These are phyloP conservation scores for Hecatera dysodea DNA, from an alignment of 2,888 invertebrate genomes.

Conservation along the genomic window DNA sequence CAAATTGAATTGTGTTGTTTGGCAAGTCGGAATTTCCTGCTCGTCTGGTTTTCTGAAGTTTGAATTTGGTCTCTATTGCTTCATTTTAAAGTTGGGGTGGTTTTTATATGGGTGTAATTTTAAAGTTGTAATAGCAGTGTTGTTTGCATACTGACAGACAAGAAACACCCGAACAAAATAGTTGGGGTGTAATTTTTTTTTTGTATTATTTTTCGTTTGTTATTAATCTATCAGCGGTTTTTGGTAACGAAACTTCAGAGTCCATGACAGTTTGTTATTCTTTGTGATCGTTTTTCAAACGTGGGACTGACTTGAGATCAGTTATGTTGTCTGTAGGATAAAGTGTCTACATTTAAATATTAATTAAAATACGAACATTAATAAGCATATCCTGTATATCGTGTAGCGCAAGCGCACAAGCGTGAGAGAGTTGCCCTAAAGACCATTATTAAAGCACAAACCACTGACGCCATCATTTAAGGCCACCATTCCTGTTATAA, in stretches of 20 bases:
- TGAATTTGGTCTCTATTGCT: conserved; percentile 66
- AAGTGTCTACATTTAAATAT: conserved; percentile 9
- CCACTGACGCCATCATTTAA: conserved; percentile 40
- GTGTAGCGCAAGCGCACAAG: conserved; percentile 12
- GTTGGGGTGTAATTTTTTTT: conserved; percentile 74
- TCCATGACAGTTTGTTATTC: conserved; percentile 66
- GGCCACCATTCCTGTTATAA: conserved; percentile 48
- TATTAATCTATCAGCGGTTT: conserved; percentile 69
- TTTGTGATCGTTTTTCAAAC: conserved; percentile 38
- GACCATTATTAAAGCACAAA: conserved; percentile 39
- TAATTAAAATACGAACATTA: conserved; percentile 34
- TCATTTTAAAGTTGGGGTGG: conserved; percentile 60
- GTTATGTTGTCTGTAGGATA: background rate
- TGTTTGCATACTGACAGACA: conserved; percentile 84
- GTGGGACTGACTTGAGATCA: background rate
- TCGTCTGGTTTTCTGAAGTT: conserved; percentile 53
- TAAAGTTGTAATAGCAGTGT: conserved; percentile 68
- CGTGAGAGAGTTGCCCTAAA: conserved; percentile 31
- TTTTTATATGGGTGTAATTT: conserved; percentile 47
- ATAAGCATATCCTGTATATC: conserved; percentile 38
- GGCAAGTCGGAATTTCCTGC: conserved; percentile 67
- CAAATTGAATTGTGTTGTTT: conserved; percentile 67
- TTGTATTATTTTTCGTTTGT: conserved; percentile 72
- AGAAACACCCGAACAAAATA: conserved; percentile 81
- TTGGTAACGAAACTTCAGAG: conserved; percentile 67